phyloP scores from a whole-genome alignment of 2,797 vertebrate species.

The Pampus argenteus region DNA sequence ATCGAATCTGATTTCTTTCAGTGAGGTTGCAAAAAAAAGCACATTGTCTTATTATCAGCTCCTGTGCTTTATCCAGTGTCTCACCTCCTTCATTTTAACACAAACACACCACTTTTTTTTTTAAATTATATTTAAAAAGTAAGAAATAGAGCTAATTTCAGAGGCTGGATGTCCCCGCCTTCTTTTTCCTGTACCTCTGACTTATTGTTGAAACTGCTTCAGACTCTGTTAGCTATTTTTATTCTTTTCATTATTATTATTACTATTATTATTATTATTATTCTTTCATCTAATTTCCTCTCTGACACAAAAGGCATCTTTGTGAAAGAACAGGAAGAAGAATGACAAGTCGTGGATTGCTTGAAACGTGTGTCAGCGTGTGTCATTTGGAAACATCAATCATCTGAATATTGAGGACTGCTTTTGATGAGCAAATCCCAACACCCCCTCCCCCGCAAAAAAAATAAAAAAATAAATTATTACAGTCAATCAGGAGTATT shows the following conservation, averaged over 20 bases:
- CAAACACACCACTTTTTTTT: neutral
- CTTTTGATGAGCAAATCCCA: conserved; percentile 58
- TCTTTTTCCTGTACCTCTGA: conserved; percentile 55
- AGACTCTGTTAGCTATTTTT: conserved; percentile 80
- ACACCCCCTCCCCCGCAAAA: conserved; percentile 15
- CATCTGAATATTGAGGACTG: conserved; percentile 57
- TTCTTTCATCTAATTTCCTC: conserved; percentile 76
- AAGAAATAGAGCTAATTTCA: conserved; percentile 61
- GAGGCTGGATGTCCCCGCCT: conserved; percentile 61
- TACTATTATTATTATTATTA: neutral
- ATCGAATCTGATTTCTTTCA: conserved; percentile 19
- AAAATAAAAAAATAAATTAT: too few relatives aligned
- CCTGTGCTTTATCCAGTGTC: conserved; percentile 17
- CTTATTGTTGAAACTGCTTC: conserved; percentile 71
- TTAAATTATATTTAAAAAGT: too few relatives aligned
- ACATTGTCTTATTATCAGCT: conserved; percentile 31
- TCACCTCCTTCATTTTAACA: conserved; percentile 7
- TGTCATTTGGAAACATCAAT: conserved; percentile 68
- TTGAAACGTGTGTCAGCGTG: conserved; percentile 72
- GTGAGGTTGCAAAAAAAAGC: conserved; percentile 35
- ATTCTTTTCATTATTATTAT: conserved; percentile 51
- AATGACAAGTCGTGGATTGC: conserved; percentile 68
- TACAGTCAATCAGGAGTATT: neutral
- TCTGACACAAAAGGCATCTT: conserved; percentile 73
- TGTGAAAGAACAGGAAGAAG: conserved; percentile 65